phyloP scores from a whole-genome alignment of 2,797 vertebrate species.

The Vultur gryphus region DNA sequence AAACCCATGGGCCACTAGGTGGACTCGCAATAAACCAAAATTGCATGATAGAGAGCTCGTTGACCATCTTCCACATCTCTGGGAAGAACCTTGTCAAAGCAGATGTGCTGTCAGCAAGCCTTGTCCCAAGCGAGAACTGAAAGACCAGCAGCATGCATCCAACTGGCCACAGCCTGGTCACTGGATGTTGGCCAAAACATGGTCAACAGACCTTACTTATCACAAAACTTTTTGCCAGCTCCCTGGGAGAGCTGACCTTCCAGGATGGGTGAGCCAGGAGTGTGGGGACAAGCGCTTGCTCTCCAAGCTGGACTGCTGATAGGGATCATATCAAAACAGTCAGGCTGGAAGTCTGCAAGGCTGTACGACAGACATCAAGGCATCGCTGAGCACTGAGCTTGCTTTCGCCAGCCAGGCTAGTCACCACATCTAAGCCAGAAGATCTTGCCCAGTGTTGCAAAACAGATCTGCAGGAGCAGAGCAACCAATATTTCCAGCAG shows the following conservation, averaged over 20 bases:
- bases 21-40: neutral
- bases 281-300: neutral
- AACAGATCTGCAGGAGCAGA: neutral
- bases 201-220: neutral
- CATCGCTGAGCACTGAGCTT: neutral
- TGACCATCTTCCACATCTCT: neutral
- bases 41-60: neutral
- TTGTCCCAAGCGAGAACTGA: neutral
- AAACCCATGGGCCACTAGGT: neutral
- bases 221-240: neutral
- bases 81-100: neutral
- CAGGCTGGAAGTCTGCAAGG: neutral
- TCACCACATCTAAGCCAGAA: neutral
- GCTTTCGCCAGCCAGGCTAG: neutral
- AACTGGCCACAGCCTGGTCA: neutral
- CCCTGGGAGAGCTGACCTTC: neutral
- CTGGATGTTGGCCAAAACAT: neutral
- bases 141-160: neutral
- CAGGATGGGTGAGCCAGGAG: neutral
- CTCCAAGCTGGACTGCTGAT: neutral
- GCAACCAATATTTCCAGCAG: neutral
- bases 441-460: neutral
- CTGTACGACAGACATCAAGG: neutral
- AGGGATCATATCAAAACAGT: neutral
- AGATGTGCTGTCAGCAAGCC: fast-evolving